phyloP scores from a whole-genome alignment of 1,140 invertebrate genomes.

The Dreissena polymorpha region DNA sequence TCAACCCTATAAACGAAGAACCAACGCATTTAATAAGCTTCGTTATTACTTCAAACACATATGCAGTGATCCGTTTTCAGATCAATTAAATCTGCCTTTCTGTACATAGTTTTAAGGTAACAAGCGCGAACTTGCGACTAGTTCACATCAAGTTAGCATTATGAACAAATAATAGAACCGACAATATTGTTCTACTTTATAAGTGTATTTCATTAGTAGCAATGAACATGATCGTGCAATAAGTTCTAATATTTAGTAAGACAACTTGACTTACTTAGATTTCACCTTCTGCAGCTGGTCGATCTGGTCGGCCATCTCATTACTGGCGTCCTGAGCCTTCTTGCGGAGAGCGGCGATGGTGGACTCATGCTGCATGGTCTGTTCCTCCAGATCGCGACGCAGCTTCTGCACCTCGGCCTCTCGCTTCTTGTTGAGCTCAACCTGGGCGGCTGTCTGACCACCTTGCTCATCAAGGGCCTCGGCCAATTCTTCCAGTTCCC shows the following conservation, averaged over 20 bases:
- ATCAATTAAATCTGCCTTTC: neutral
- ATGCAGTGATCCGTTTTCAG: neutral
- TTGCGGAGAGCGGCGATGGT: constrained; percentile 96
- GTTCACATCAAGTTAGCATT: neutral
- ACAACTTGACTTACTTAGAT: constrained; percentile 90
- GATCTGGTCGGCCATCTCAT: constrained; percentile 96
- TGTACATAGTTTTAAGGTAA: neutral
- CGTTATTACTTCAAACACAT: too few relatives aligned
- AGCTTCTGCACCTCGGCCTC: constrained; percentile 98
- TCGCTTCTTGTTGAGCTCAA: constrained; percentile 99
- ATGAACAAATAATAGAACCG: neutral
- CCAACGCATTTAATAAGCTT: neutral
- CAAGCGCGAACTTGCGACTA: neutral
- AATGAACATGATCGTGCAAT: neutral
- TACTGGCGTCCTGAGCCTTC: constrained; percentile 98
- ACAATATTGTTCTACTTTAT: neutral
- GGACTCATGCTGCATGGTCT: constrained; percentile 98
- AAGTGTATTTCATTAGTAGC: neutral
- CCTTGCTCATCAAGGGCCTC: constrained; percentile 98
- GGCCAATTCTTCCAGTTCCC: constrained; percentile 97
- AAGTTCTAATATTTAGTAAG: neutral
- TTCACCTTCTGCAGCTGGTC: constrained; percentile 99
- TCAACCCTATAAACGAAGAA: constrained; percentile 88
- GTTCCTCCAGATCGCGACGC: constrained; percentile 97
- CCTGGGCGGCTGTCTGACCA: constrained; percentile 96